phyloP scores from a whole-genome alignment of 2,797 vertebrate genomes.

The Glyptemys insculpta region DNA sequence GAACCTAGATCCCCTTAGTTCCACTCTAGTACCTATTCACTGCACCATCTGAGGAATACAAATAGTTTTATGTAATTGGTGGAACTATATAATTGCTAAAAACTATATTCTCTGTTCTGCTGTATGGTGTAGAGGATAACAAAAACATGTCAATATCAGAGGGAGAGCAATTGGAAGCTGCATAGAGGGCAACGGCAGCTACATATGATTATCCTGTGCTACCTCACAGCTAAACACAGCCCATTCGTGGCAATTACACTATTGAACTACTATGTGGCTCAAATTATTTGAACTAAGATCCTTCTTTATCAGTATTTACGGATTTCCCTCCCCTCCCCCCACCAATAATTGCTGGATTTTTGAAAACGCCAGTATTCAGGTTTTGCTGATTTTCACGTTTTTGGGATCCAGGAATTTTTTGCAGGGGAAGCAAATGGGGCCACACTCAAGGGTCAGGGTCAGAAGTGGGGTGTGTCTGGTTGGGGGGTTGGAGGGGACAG shows the following conservation, averaged over 20 bases:
- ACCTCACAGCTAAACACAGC: neutral
- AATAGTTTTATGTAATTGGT: neutral
- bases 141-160: rapidly evolving
- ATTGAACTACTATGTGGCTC: neutral
- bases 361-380: too few relatives aligned
- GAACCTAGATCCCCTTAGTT: neutral
- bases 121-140: rapidly evolving
- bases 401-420: too few relatives aligned
- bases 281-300: neutral
- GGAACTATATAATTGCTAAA: neutral
- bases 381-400: neutral
- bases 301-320: neutral
- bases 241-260: neutral
- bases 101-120: neutral
- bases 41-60: neutral
- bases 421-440: neutral
- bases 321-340: too few relatives aligned
- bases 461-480: neutral
- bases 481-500: too few relatives aligned
- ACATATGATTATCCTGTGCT: rapidly evolving
- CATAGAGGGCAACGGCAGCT: rapidly evolving
- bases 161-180: neutral
- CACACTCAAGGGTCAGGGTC: neutral
- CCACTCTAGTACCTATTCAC: neutral
- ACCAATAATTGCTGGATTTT: too few relatives aligned